A percentile compares a stretch with the other conserved stretches of the same genome.
These are phyloP conservation scores for Cryptophagus acutangulus DNA, from an alignment of 2,888 invertebrate species.

Conservation along the genomic window DNA sequence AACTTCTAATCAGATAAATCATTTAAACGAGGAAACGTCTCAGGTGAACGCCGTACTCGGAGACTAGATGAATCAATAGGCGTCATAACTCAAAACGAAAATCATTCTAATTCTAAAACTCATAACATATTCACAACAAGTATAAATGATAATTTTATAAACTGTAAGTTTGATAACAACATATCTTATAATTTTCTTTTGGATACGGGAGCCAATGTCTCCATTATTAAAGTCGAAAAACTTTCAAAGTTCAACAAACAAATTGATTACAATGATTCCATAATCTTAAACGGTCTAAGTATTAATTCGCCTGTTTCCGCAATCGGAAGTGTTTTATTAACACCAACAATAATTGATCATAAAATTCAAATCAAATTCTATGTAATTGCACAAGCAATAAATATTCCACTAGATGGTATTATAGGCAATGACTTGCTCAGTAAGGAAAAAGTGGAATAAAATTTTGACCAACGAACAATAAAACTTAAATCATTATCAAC, in stretches of 20 bases:
- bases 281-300: background rate
- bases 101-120: background rate
- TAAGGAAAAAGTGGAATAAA: conserved; percentile 8
- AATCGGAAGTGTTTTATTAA: background rate
- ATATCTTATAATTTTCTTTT: background rate
- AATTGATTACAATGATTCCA: background rate
- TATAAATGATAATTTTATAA: background rate
- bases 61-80: background rate
- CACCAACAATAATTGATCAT: background rate
- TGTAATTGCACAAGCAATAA: background rate
- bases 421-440: conserved; percentile 20
- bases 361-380: conserved; percentile 1
- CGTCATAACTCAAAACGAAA: background rate
- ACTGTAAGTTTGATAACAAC: background rate
- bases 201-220: background rate
- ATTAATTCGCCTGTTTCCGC: background rate
- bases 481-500: background rate
- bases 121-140: background rate
- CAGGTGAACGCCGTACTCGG: background rate
- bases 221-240: background rate
- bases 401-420: conserved; percentile 19
- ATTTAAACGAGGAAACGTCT: no score
- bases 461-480: conserved; percentile 10
- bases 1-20: background rate
- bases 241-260: background rate